Base-by-base conservation (phyloP, 2,113 vertebrate species). In the Pollachius pollachius region DNA sequence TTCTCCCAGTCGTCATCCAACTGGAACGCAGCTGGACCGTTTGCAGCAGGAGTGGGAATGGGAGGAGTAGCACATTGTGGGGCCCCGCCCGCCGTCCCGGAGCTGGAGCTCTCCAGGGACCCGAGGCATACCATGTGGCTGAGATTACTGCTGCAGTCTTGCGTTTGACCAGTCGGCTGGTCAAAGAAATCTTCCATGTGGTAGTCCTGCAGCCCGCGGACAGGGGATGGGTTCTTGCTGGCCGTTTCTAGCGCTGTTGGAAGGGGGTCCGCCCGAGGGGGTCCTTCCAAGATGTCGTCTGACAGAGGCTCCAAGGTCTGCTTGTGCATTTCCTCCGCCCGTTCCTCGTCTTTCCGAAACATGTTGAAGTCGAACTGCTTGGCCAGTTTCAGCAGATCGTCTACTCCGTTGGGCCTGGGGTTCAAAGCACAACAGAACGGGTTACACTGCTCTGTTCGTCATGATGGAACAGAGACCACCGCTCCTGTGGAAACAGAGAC, bases 351-450 rank as follows among this genome's bases (percentile, higher is more conserved):
- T 23, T 85, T 83, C 52, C 84, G 91, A 52, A 93, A 91, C 86
- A 97, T 90, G 83, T 95, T 97, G 86, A 93, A 93, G 88, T 98
- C 97, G 80, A 98, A 97, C 81, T 94, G 93, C 54, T 91, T 91
- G 70, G 97, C 97, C 70, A 98, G 84, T 71, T 94, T 94, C 93
- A 96, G 94, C 59, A 98, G 91, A 34, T 95, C 93, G 18, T 96
- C 94, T 63, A 95, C 95, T 0, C 78, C 83, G 77, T 81, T 94
- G 27, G 82, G 87, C 34, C 91, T 92, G 75, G 15, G 13, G 58
- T 3, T 61, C 15, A 21, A 1, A 1, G 25, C 64, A 61, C 0
- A 23, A 30, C n/a, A 2, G 27, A n/a, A 19, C 18, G 34, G n/a
- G 64, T 70, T 30, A 12, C 23, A 34, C 5, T 25, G 59, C 52